Conservation (phyloP, 2,888 invertebrate species). For the Calameuta filiformis region DNA sequence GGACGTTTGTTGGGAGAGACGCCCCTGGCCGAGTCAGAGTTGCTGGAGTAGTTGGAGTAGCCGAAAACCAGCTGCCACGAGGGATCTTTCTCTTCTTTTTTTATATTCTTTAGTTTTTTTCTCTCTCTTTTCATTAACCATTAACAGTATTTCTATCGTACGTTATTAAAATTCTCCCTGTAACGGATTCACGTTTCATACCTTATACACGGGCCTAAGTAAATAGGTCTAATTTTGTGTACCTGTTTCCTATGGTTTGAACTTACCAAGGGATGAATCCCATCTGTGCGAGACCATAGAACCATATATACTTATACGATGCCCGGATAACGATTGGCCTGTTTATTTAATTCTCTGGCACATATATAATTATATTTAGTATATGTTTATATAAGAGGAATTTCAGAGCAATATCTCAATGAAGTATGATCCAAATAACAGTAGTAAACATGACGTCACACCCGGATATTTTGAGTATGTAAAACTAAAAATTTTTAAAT, state of each 20-base stretch:
- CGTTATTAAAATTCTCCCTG: neutral
- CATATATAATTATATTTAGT: no score
- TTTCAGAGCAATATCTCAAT: neutral
- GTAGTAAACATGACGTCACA: neutral
- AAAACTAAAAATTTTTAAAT: neutral
- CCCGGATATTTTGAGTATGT: neutral
- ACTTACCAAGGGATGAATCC: neutral
- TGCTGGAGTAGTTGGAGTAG: neutral
- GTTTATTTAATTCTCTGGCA: no score
- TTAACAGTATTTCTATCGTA: neutral
- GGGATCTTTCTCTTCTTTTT: neutral
- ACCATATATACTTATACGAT: neutral
- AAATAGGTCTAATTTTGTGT: neutral
- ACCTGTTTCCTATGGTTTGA: neutral
- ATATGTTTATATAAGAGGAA: neutral
- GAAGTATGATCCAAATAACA: neutral
- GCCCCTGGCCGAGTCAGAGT: conserved; percentile 1
- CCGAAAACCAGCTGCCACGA: neutral
- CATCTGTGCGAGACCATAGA: neutral
- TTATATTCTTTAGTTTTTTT: neutral
- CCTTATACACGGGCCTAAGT: neutral
- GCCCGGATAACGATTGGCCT: neutral
- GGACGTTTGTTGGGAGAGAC: neutral
- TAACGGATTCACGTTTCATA: neutral
- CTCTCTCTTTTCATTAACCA: neutral